These are phyloP conservation scores for Sebastes steindachneri DNA, from an alignment of 2,797 vertebrate genomes.

Conservation along the genomic window DNA sequence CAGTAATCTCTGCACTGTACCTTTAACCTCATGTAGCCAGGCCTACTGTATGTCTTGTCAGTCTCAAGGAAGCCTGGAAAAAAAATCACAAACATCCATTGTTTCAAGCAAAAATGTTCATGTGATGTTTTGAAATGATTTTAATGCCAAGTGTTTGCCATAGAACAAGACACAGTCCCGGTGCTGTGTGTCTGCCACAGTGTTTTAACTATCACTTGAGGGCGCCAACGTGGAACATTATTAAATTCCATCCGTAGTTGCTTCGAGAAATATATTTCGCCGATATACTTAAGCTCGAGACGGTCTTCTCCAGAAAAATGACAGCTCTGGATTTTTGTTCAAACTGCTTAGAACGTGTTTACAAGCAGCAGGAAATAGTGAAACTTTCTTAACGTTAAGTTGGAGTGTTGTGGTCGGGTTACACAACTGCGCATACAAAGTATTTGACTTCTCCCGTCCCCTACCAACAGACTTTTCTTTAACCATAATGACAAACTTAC, in stretches of 20 bases:
- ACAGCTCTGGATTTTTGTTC: background rate
- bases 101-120: background rate
- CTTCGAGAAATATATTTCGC: background rate
- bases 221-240: background rate
- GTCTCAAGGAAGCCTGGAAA: background rate
- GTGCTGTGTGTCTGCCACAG: too few relatives aligned
- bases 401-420: background rate
- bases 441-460: background rate
- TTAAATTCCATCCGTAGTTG: background rate
- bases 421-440: background rate
- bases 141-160: background rate
- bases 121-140: background rate
- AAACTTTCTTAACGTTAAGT: background rate
- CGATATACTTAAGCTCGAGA: background rate
- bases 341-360: background rate
- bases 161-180: background rate
- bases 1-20: background rate
- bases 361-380: background rate
- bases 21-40: background rate
- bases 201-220: background rate
- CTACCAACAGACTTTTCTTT: background rate
- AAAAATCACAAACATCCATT: background rate
- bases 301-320: background rate
- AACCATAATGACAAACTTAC: background rate
- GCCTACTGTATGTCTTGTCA: background rate